Evolutionary conservation across 2,113 vertebrate species (phyloP), one percentile per base, ranked within the genome.

Genomic region (Cavia porcellus): DNA sequence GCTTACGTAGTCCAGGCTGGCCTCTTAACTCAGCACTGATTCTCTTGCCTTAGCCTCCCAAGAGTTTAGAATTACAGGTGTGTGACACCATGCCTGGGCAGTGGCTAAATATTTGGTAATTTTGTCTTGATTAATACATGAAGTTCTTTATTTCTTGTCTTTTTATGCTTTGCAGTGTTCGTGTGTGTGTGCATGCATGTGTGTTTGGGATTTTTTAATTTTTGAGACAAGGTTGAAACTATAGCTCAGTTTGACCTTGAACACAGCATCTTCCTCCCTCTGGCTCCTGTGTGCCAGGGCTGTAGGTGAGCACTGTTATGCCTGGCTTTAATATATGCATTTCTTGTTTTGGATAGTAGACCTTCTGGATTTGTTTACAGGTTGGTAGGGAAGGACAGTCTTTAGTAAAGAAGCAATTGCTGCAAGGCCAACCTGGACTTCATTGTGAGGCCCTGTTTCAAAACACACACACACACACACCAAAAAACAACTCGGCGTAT

Each of bases 61-160:
- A 68, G 64, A 32, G 64, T n/a, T 32, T 68, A 32, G 57, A 5
- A 57, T 57, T 57, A 22, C 57, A 59, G 57, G 57, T 7, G 6
- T 59, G 57, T 59, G 57, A 59, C 20, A 59, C 57, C 64, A 68
- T 14, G 30, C 64, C 32, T 68, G 11, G 11, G 30, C 30, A 68
- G 30, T 35, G 64, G 66, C 66, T 35, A 68, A 68, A n/a, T 68
- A 68, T n/a, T 68, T 59, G 32, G 42, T 95, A 86, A 50, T 74
- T 81, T 75, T 95, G 38, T 80, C 55, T 79, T 92, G 83, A 35
- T 64, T 93, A 62, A 17, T 80, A 10, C 59, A 91, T 62, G 42
- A 14, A n/a, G 61, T 95, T 92, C 55, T 89, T 88, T 90, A 47
- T 28, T 77, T 79, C 25, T 79, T 50, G 24, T 30, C 28, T 45